Evolutionary conservation across 1,140 invertebrate species (phyloP).

Genomic region (Steinernema feltiae): DNA sequence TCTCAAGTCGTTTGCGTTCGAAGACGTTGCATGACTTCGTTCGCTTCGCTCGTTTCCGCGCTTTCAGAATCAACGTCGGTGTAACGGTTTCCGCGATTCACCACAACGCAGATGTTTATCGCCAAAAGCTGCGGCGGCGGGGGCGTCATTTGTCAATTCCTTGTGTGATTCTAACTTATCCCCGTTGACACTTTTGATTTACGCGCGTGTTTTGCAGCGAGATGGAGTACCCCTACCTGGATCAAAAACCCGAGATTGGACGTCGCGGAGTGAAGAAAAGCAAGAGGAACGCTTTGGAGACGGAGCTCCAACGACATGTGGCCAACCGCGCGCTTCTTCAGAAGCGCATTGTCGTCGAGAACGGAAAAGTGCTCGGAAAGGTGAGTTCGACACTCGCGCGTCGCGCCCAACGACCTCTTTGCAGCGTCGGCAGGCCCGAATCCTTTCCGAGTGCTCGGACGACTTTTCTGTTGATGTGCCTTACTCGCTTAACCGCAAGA

Average conservation of each 20-base stretch:
- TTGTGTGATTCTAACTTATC: no score
- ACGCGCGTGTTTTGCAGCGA: background rate
- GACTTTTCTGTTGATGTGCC: conserved; percentile 16
- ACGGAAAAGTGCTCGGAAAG: conserved; percentile 13
- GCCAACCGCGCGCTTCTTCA: conserved; percentile 9
- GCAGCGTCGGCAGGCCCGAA: conserved; percentile 7
- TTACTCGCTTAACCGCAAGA: conserved; percentile 20
- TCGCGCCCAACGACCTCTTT: background rate
- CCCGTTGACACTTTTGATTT: background rate
- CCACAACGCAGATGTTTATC: background rate
- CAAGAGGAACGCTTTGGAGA: background rate
- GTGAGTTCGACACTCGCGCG: background rate
- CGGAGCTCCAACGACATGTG: conserved; percentile 9
- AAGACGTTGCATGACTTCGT: background rate
- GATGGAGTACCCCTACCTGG: conserved; percentile 8
- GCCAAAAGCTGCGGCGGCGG: background rate
- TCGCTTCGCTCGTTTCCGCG: background rate
- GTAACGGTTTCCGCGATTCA: conserved; percentile 10
- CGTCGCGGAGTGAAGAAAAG: background rate
- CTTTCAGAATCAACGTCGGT: background rate
- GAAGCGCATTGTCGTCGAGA: background rate
- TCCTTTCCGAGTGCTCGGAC: conserved; percentile 14
- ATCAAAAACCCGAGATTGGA: conserved; percentile 1
- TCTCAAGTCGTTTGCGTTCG: background rate
- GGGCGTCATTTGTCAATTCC: no score